Conservation (phyloP, 2,113 vertebrate genomes). For the Peromyscus leucopus region DNA sequence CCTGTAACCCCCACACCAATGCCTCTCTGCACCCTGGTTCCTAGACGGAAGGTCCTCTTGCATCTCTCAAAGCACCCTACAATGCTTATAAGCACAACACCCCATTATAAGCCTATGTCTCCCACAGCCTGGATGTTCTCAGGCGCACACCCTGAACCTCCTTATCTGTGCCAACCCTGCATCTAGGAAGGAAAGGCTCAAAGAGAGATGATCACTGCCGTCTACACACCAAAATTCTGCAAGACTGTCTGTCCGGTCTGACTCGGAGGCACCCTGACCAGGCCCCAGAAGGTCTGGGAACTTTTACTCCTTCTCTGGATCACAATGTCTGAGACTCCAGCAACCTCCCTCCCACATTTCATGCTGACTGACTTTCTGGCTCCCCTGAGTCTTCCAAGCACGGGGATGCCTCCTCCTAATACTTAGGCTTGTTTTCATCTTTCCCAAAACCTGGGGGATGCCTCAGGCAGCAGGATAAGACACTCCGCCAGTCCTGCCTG, state of each 20-base stretch:
- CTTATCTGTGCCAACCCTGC: not conserved
- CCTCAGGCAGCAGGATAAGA: not conserved
- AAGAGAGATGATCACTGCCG: not conserved
- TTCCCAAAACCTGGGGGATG: not conserved
- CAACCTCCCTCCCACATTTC: not conserved
- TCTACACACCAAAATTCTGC: not conserved
- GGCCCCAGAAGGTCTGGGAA: not conserved
- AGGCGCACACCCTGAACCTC: not conserved
- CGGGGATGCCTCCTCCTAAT: not conserved
- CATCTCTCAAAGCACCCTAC: not conserved
- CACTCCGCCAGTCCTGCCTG: not conserved
- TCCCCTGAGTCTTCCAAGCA: not conserved
- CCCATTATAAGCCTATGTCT: not conserved
- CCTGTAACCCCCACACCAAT: too few species aligned
- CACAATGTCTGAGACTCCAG: not conserved
- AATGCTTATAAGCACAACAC: not conserved
- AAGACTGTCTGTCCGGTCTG: not conserved
- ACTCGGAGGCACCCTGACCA: not conserved
- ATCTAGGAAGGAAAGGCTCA: not conserved
- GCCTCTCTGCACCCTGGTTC: not conserved
- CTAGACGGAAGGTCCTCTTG: not conserved
- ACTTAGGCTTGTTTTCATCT: not conserved
- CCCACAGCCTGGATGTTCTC: not conserved
- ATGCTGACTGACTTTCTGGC: not conserved
- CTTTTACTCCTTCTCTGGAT: not conserved